These are phyloP conservation scores for Brachyptera risi DNA, from an alignment of 2,888 invertebrate genomes.

Conservation along the genomic window DNA sequence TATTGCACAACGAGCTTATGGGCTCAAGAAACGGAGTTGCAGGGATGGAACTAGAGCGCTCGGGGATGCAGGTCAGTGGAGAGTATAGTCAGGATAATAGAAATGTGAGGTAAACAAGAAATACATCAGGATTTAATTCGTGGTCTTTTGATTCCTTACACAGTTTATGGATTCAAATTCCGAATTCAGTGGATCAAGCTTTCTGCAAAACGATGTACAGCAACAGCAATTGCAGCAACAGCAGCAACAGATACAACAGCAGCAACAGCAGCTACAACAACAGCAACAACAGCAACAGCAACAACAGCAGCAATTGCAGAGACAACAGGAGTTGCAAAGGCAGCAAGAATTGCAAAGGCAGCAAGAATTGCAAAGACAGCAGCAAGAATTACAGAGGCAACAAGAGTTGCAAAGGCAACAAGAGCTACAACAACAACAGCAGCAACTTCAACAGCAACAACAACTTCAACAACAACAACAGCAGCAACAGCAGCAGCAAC, in stretches of 20 bases:
- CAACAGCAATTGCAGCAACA: slow-evolving; percentile 34
- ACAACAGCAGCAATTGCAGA: slow-evolving; percentile 30
- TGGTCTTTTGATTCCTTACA: neutral
- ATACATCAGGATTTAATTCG: no score
- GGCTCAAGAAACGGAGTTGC: slow-evolving; percentile 15
- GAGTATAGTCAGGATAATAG: neutral
- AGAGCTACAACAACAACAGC: slow-evolving; percentile 18
- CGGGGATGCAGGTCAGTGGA: slow-evolving; percentile 20
- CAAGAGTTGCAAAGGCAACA: slow-evolving; percentile 14
- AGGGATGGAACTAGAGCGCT: slow-evolving; percentile 19
- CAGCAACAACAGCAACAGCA: slow-evolving; percentile 27
- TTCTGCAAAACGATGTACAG: slow-evolving; percentile 27
- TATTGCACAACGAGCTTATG: slow-evolving; percentile 14
- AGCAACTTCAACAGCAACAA: slow-evolving; percentile 21
- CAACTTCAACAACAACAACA: slow-evolving; percentile 26
- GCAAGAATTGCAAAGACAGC: slow-evolving; percentile 24
- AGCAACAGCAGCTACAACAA: slow-evolving; percentile 26
- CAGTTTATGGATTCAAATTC: slow-evolving; percentile 27
- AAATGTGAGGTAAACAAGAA: no score
- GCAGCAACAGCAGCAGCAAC: slow-evolving; percentile 17
- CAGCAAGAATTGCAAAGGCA: slow-evolving; percentile 27
- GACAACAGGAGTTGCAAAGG: slow-evolving; percentile 34
- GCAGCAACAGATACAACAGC: slow-evolving; percentile 24
- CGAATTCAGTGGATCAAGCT: slow-evolving; percentile 24
- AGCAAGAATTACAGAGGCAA: slow-evolving; percentile 22